Percentiles rank a stretch among this genome's conserved stretches.
These are phyloP conservation scores for Lumbricus terrestris DNA, from an alignment of 2,888 invertebrate species.

Conservation along the genomic window DNA sequence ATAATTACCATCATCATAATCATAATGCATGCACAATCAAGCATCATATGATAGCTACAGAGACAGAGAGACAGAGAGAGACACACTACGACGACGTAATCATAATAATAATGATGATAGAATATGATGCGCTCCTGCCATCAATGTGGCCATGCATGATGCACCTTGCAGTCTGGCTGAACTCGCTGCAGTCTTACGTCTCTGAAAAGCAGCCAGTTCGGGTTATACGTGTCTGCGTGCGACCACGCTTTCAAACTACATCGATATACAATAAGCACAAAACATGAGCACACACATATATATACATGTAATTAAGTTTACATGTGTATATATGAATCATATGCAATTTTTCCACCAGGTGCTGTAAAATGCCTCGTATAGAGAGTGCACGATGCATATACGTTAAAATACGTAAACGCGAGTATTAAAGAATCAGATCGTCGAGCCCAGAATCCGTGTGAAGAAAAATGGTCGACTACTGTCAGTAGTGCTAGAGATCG, in stretches of 20 bases:
- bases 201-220: neutral
- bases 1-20: neutral
- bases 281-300: slow-evolving; percentile 3
- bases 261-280: neutral
- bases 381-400: too few relatives aligned
- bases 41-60: neutral
- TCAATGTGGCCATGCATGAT: neutral
- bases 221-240: neutral
- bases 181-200: neutral
- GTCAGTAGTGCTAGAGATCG: neutral
- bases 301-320: slow-evolving; percentile 3
- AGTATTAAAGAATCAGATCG: neutral
- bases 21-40: slow-evolving; percentile 3
- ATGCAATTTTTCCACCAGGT: neutral
- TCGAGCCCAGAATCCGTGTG: neutral
- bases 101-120: neutral
- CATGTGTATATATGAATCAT: neutral
- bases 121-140: neutral
- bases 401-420: neutral
- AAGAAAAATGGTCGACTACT: neutral
- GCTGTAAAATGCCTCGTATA: neutral
- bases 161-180: neutral
- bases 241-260: neutral
- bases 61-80: too few relatives aligned
- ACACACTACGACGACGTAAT: neutral